Base-by-base conservation (phyloP, 2,113 vertebrate species). In the Paraplagusia blochii region DNA sequence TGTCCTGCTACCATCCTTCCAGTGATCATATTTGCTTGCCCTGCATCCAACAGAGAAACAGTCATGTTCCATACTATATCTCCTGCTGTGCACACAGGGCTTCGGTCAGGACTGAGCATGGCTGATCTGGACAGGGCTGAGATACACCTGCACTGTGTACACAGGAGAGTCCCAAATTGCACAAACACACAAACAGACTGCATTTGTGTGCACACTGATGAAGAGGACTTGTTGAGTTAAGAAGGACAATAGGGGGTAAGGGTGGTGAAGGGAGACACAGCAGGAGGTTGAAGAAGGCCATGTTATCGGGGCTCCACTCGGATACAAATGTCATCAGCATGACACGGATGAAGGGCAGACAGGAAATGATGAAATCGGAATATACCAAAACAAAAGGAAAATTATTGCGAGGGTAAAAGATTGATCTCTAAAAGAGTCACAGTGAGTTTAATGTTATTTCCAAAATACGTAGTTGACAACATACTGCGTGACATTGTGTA, bases 321-420 rank as follows among this genome's bases (percentile, higher is more conserved):
- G 73, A 83, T 79, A 82, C 77, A 87, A 85, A 88, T 83, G 80
- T 81, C 79, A 87, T 53, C 80, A 74, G 78, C 80, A 66, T 60
- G 74, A 84, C 55, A 35, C 63, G 58, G 67, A 78, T 76, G 66
- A 80, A 72, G 58, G 57, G 43, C 39, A 67, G 66, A 56, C 7
- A 12, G 49, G 66, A 64, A 17, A 57, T 62, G 34, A 63, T 3
- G 6, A 47, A 18, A 54, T 11, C 11, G 48, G 17, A 56, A 36
- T 34, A 58, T 16, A 48, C 11, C 8, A 22, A 53, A 34, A 38
- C 9, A 38, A 38, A 38, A 38, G 10, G 10, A 38, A 38, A 2
- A 38, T 10, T 10, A 38, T 10, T 11, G 11, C 36, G 3, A 4
- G 11, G 8, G 11, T 10, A 38, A 11, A 38, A 38, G 38, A 12